Conservation (phyloP, 2,113 vertebrate genomes). For the Carollia perspicillata region DNA sequence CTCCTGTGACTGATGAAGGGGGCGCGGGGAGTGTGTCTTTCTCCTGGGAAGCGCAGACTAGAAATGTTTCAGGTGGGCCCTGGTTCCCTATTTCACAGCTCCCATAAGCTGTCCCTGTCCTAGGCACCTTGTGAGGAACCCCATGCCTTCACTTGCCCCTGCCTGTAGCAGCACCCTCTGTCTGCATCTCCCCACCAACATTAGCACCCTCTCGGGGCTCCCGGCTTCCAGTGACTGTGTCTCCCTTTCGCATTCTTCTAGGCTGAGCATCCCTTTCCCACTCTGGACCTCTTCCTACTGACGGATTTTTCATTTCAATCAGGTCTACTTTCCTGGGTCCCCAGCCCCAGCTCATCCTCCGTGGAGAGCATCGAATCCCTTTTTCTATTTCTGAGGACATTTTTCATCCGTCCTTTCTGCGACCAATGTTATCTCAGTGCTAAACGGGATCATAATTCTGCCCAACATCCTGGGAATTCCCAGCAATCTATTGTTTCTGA, state of each 20-base stretch:
- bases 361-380: slow-evolving; percentile 38
- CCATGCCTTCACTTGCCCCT: neutral
- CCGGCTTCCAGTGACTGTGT: neutral
- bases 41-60: neutral
- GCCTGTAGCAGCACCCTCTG: neutral
- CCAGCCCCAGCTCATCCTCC: neutral
- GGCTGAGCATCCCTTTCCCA: neutral
- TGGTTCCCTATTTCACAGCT: neutral
- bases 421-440: slow-evolving; percentile 68
- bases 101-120: neutral
- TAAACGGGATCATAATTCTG: slow-evolving; percentile 70
- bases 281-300: neutral
- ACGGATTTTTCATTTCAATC: neutral
- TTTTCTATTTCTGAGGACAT: slow-evolving; percentile 59
- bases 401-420: slow-evolving; percentile 64
- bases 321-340: neutral
- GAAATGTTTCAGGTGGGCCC: neutral
- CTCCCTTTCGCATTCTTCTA: neutral
- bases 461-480: slow-evolving; percentile 53
- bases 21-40: neutral
- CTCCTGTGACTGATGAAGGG: neutral
- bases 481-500: slow-evolving; percentile 35
- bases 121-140: fast-evolving
- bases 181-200: neutral
- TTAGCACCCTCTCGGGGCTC: neutral